Evolutionary conservation across 2,113 vertebrate genomes (phyloP).

Genomic region (Phrynocephalus versicolor): DNA sequence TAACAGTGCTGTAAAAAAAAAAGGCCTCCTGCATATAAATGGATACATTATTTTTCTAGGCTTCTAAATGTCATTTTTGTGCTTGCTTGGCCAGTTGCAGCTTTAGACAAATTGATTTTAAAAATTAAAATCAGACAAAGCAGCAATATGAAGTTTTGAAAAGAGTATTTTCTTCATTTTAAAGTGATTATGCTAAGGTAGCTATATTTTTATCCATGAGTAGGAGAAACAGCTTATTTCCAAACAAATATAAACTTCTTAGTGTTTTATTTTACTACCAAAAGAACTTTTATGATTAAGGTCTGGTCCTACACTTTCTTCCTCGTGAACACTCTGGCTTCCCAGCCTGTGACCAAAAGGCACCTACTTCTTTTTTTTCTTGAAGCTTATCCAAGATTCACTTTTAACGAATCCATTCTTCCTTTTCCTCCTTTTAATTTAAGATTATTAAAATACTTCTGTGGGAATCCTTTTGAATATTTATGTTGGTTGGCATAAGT

Average conservation of each 20-base stretch:
- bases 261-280: neutral
- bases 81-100: constrained; percentile 38
- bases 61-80: constrained; percentile 44
- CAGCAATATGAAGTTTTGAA: constrained; percentile 49
- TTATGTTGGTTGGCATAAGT: too few relatives aligned
- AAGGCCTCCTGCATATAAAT: constrained; percentile 36
- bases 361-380: neutral
- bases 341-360: neutral
- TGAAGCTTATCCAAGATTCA: too few relatives aligned
- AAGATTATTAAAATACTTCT: too few relatives aligned
- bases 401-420: too few relatives aligned
- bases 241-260: constrained; percentile 57
- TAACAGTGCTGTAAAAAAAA: constrained; percentile 26
- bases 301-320: neutral
- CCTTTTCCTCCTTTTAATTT: too few relatives aligned
- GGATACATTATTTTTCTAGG: constrained; percentile 48
- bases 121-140: constrained; percentile 41
- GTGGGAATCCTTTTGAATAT: too few relatives aligned
- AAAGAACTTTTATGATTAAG: constrained; percentile 26
- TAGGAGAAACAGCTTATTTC: constrained; percentile 54
- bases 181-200: constrained; percentile 50
- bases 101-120: constrained; percentile 11
- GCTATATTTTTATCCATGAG: constrained; percentile 48
- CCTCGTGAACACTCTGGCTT: neutral
- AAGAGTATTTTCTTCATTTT: constrained; percentile 51